Percentiles rank a stretch among this genome's conserved stretches.
Conservation (phyloP, 2,113 vertebrate species). For the Xiphophorus couchianus region DNA sequence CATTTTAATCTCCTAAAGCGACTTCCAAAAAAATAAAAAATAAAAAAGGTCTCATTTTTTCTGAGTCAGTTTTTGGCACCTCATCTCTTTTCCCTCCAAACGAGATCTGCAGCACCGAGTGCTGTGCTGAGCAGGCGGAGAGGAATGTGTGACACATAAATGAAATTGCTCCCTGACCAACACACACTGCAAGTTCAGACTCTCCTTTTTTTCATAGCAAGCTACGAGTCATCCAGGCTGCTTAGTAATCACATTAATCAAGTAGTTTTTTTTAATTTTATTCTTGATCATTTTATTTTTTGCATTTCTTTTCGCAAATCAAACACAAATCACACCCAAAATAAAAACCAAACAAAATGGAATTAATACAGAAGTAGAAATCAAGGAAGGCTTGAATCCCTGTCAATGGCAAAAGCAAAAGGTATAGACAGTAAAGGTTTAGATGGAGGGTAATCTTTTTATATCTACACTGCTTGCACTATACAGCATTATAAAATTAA, state of each 20-base stretch:
- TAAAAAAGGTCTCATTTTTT: constrained; percentile 64
- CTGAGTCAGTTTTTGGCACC: constrained; percentile 69
- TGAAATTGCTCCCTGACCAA: constrained; percentile 29
- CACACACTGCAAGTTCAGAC: constrained; percentile 28
- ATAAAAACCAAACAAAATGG: too few species aligned
- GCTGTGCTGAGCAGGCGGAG: constrained; percentile 46
- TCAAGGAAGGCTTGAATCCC: too few species aligned
- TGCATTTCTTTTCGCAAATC: too few species aligned
- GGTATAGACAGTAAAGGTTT: too few species aligned
- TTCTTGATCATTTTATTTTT: too few species aligned
- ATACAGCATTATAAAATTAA: too few species aligned
- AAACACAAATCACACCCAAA: too few species aligned
- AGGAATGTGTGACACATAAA: constrained; percentile 68
- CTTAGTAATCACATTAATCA: neutral
- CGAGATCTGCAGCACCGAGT: constrained; percentile 28
- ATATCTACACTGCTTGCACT: too few species aligned
- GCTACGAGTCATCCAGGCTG: neutral
- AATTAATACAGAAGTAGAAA: too few species aligned
- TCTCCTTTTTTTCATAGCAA: neutral
- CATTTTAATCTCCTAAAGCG: constrained; percentile 50
- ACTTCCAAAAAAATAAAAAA: constrained; percentile 41
- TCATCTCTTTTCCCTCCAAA: constrained; percentile 54
- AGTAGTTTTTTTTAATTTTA: too few species aligned
- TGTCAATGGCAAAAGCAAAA: too few species aligned
- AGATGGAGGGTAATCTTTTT: too few species aligned